These are phyloP conservation scores for Heterotilapia buettikoferi DNA, from an alignment of 2,113 vertebrate species.

Conservation along the genomic window DNA sequence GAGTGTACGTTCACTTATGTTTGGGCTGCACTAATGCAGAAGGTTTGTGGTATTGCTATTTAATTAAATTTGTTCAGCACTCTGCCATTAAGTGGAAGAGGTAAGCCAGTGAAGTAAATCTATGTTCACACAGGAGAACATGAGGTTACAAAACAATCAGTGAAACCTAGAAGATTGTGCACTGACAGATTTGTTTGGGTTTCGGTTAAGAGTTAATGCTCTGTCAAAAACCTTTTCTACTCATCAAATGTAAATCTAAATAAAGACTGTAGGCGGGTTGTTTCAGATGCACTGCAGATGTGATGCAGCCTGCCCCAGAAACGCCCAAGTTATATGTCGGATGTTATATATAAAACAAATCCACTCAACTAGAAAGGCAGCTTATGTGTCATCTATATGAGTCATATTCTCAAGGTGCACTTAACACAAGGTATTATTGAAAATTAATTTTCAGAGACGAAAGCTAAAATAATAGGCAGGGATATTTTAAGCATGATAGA, in stretches of 20 bases:
- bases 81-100: not conserved
- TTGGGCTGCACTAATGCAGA: not conserved
- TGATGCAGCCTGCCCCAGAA: not conserved
- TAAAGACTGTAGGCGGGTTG: not conserved
- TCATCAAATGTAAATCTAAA: not conserved
- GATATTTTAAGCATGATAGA: not conserved
- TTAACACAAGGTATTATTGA: conserved; percentile 6
- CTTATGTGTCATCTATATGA: not conserved
- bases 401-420: conserved; percentile 26
- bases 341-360: not conserved
- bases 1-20: not conserved
- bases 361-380: not conserved
- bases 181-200: not conserved
- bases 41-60: not conserved
- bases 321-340: not conserved
- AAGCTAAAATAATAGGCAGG: not conserved
- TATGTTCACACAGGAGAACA: not conserved
- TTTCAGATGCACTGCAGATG: not conserved
- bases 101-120: not conserved
- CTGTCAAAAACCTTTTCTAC: not conserved
- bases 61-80: not conserved
- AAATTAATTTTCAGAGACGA: not conserved
- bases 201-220: not conserved
- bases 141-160: not conserved
- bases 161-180: not conserved